These are phyloP conservation scores for Athene noctua DNA, from an alignment of 2,113 vertebrate species.

Conservation along the genomic window DNA sequence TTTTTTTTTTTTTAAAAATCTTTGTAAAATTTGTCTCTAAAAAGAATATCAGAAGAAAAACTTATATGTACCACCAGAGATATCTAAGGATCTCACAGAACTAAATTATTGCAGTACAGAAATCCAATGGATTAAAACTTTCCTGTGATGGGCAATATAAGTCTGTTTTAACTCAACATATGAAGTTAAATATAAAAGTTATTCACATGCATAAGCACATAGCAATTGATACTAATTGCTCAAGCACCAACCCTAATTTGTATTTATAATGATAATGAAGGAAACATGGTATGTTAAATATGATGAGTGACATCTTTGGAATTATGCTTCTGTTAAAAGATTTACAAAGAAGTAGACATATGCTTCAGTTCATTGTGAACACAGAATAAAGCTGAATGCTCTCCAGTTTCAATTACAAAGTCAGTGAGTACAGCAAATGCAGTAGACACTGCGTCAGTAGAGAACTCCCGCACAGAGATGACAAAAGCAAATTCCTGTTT, in stretches of 20 bases:
- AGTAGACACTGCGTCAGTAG: neutral
- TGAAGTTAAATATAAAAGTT: neutral
- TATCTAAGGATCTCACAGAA: neutral
- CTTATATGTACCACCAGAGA: neutral
- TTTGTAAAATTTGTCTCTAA: neutral
- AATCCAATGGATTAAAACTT: neutral
- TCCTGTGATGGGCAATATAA: neutral
- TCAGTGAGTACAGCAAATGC: neutral
- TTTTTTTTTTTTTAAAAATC: neutral
- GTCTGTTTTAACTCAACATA: neutral
- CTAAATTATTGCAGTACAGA: neutral
- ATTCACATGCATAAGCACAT: neutral
- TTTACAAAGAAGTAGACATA: neutral
- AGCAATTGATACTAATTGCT: conserved; percentile 19
- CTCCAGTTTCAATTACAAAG: neutral
- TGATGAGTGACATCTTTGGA: neutral
- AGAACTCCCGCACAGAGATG: neutral
- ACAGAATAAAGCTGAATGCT: neutral
- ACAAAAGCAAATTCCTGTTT: neutral
- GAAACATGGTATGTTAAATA: neutral
- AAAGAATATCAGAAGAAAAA: neutral
- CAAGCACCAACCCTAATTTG: neutral
- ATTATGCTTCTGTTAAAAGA: neutral
- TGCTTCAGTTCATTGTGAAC: neutral
- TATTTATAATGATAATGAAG: neutral